Conservation (phyloP, 2,797 vertebrate genomes). For the Muscicapa comitata region DNA sequence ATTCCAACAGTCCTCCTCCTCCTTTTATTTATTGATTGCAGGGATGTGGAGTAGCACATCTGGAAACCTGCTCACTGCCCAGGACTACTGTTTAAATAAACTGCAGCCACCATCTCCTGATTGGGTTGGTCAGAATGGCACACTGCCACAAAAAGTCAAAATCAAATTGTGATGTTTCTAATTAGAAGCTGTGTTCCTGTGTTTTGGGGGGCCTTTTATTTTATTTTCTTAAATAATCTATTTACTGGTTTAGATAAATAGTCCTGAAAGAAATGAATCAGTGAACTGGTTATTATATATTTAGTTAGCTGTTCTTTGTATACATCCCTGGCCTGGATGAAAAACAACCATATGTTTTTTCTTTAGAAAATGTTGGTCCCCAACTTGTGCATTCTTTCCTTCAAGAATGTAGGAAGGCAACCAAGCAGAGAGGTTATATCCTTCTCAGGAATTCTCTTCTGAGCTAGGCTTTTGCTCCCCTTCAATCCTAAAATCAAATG, state of each 20-base stretch:
- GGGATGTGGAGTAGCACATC: conserved; percentile 55
- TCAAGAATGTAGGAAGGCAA: conserved; percentile 17
- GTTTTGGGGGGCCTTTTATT: fast-evolving
- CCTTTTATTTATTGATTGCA: conserved; percentile 69
- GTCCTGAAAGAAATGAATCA: not conserved
- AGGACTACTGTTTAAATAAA: conserved; percentile 64
- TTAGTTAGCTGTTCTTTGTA: conserved; percentile 23
- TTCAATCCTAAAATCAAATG: not conserved
- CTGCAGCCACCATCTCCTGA: not conserved
- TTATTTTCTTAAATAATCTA: not conserved
- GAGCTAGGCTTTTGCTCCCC: not conserved
- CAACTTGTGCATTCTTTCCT: not conserved
- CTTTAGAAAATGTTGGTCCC: not conserved
- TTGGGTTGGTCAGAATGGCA: not conserved
- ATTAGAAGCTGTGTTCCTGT: not conserved
- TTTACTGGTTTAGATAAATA: conserved; percentile 11
- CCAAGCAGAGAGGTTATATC: conserved; percentile 15
- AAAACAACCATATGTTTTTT: conserved; percentile 25
- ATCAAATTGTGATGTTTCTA: not conserved
- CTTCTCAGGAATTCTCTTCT: conserved; percentile 10
- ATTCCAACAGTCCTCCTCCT: conserved; percentile 46
- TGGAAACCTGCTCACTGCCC: conserved; percentile 52
- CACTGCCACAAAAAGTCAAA: not conserved
- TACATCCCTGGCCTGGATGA: not conserved
- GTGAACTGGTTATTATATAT: not conserved